Conservation (phyloP, 2,113 vertebrate species). For the Leptosomus discolor region DNA sequence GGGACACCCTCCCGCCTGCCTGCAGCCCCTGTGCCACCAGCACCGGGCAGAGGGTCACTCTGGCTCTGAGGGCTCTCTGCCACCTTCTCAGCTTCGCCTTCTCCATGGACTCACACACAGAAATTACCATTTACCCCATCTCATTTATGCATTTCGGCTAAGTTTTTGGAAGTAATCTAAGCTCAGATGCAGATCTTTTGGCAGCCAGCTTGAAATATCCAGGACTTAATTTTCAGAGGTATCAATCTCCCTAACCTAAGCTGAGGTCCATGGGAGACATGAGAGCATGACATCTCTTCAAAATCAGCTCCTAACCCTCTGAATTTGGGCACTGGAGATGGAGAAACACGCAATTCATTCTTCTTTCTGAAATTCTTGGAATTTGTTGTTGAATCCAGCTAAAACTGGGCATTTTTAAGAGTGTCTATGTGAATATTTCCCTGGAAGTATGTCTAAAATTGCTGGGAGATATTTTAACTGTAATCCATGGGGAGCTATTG, state of each 20-base stretch:
- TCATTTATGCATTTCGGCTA: background rate
- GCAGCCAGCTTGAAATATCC: background rate
- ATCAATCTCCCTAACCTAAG: background rate
- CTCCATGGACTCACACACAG: background rate
- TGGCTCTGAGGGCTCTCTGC: rapidly evolving
- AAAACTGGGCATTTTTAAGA: background rate
- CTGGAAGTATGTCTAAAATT: slow-evolving; percentile 4
- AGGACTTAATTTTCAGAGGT: background rate
- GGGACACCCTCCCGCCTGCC: rapidly evolving
- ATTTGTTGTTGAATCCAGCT: background rate
- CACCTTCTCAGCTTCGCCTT: background rate
- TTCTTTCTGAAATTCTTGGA: background rate
- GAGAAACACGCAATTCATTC: background rate
- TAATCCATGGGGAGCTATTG: slow-evolving; percentile 37
- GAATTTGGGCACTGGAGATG: background rate
- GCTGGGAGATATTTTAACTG: slow-evolving; percentile 4
- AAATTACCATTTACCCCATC: background rate
- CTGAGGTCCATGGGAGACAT: background rate
- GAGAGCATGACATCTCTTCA: background rate
- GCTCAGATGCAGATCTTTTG: background rate
- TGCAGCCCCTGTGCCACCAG: background rate
- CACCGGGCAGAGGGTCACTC: background rate
- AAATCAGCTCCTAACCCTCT: background rate
- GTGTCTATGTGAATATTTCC: background rate
- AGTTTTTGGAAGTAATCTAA: background rate